A percentile compares a stretch with the other conserved stretches of the same genome.
Conservation (phyloP, 2,797 vertebrate species). For the Cottoperca gobio region DNA sequence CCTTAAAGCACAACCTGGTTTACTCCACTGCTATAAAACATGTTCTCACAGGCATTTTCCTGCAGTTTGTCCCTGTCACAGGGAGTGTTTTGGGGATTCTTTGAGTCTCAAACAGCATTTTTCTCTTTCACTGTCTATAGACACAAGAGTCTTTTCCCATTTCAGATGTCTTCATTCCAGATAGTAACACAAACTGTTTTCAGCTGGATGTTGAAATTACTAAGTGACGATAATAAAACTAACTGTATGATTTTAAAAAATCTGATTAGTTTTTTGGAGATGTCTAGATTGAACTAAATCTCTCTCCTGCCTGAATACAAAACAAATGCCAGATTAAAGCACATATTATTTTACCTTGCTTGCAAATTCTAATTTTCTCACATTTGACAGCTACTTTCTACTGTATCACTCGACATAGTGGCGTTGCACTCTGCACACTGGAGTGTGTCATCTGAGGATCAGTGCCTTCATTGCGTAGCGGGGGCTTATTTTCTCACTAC, state of each 20-base stretch:
- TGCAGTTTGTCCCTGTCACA: constrained; percentile 3
- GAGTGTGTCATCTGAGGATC: constrained; percentile 41
- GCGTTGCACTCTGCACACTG: too few relatives aligned
- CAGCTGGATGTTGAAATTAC: not conserved
- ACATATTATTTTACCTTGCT: not conserved
- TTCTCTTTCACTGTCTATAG: not conserved
- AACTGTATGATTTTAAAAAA: not conserved
- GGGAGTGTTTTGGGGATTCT: not conserved
- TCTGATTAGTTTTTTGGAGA: not conserved
- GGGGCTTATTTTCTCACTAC: constrained; percentile 13
- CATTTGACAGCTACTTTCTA: constrained; percentile 7
- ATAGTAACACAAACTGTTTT: not conserved
- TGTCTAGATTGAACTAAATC: not conserved
- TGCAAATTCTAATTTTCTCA: constrained; percentile 10
- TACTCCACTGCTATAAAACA: constrained; percentile 5
- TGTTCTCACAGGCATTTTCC: constrained; percentile 4
- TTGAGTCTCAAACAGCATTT: constrained; percentile 4
- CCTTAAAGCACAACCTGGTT: constrained; percentile 38
- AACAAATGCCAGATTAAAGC: not conserved
- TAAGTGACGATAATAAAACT: not conserved
- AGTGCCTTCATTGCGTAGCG: constrained; percentile 16
- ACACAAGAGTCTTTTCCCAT: not conserved
- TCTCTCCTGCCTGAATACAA: not conserved
- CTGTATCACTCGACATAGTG: not conserved
- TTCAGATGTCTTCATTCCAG: not conserved